Percentiles rank a stretch among this genome's conserved stretches.
These are phyloP conservation scores for Euschistus heros DNA, from an alignment of 1,140 invertebrate genomes.

Conservation along the genomic window DNA sequence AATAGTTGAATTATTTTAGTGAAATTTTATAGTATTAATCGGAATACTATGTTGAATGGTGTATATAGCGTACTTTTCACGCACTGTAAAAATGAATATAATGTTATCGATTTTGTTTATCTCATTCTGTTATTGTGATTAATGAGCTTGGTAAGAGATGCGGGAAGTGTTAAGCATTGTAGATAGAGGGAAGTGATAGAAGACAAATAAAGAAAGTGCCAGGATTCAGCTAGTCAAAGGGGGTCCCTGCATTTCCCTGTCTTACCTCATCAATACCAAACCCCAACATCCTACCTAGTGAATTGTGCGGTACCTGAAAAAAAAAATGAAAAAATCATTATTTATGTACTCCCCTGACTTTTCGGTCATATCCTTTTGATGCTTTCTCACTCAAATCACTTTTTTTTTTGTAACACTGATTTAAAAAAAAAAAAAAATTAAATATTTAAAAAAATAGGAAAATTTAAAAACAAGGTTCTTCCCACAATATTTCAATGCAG, in stretches of 20 bases:
- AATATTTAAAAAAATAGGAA: slow-evolving; percentile 13
- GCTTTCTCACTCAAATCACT: slow-evolving; percentile 9
- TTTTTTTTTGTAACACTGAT: slow-evolving; percentile 6
- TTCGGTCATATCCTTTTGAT: slow-evolving; percentile 16
- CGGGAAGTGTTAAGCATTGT: slow-evolving; percentile 10
- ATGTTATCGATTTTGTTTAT: slow-evolving; percentile 3
- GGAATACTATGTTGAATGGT: slow-evolving; percentile 20
- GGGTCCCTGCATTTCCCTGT: slow-evolving; percentile 7
- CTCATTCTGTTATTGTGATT: slow-evolving; percentile 6
- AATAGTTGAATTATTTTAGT: slow-evolving; percentile 26
- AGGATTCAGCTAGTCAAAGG: slow-evolving; percentile 14
- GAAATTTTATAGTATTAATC: slow-evolving; percentile 23
- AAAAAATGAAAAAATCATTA: slow-evolving; percentile 5
- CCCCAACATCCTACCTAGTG: slow-evolving; percentile 10
- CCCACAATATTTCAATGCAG: slow-evolving; percentile 7
- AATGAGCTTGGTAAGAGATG: slow-evolving; percentile 15
- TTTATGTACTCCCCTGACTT: slow-evolving; percentile 10
- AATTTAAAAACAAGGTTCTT: slow-evolving; percentile 11
- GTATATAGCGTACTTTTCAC: slow-evolving; percentile 25
- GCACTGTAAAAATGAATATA: background rate
- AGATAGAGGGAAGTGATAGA: slow-evolving; percentile 6
- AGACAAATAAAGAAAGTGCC: background rate
- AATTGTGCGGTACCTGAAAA: slow-evolving; percentile 23
- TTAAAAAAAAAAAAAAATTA: slow-evolving; percentile 1
- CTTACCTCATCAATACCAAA: slow-evolving; percentile 11